These are phyloP conservation scores for Syngnathoides biaculeatus DNA, from an alignment of 2,113 vertebrate genomes.

Conservation along the genomic window DNA sequence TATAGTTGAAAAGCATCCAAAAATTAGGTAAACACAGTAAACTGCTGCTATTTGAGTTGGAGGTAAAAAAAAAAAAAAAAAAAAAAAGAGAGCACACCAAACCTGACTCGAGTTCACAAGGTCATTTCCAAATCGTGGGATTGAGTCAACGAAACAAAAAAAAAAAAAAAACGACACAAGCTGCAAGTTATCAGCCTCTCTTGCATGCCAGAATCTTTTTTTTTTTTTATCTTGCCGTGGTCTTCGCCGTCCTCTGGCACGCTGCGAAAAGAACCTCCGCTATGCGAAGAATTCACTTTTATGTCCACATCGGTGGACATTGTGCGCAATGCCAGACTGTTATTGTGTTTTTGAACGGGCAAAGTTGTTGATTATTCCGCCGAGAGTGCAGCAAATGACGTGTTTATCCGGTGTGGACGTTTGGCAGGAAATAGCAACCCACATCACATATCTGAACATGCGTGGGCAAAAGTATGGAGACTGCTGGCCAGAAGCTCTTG, in stretches of 20 bases:
- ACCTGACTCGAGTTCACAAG: constrained; percentile 68
- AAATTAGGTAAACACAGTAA: constrained; percentile 42
- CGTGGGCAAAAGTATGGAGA: neutral
- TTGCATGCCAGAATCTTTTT: constrained; percentile 67
- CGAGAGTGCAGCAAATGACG: constrained; percentile 32
- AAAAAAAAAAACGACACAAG: constrained; percentile 74
- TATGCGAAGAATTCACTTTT: constrained; percentile 34
- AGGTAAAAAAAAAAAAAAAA: constrained; percentile 11
- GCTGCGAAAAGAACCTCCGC: constrained; percentile 37
- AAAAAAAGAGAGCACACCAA: constrained; percentile 40
- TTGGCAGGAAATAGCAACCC: constrained; percentile 26
- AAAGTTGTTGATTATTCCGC: constrained; percentile 41
- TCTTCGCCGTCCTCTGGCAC: constrained; percentile 56
- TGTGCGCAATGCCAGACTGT: neutral
- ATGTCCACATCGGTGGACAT: neutral
- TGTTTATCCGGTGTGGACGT: constrained; percentile 43
- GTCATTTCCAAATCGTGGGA: constrained; percentile 74
- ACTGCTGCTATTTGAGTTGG: constrained; percentile 52
- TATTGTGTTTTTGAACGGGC: constrained; percentile 14
- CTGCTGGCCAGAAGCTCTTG: neutral
- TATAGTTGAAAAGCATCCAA: constrained; percentile 56
- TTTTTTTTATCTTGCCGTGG: constrained; percentile 50
- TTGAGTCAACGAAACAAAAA: constrained; percentile 75
- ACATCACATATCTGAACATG: neutral
- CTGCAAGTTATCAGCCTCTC: constrained; percentile 73